Percentiles rank a stretch among this genome's conserved stretches.
Evolutionary conservation across 2,888 invertebrate species (phyloP).

Genomic region (Melanargia galathea): DNA sequence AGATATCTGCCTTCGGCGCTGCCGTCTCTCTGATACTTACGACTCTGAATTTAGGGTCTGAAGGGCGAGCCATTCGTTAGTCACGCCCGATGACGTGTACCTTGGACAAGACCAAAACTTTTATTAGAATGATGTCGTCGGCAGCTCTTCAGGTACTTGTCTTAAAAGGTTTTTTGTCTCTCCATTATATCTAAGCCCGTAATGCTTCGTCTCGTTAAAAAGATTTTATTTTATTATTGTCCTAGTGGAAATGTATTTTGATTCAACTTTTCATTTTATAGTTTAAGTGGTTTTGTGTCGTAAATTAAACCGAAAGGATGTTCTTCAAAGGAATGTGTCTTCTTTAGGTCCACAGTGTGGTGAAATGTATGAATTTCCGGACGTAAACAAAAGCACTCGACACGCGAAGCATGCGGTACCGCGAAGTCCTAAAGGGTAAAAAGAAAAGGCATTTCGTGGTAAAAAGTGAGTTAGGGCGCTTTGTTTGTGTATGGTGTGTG

Average conservation of each 20-base stretch:
- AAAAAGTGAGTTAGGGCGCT: constrained; percentile 77
- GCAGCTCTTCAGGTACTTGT: constrained; percentile 65
- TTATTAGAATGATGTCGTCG: constrained; percentile 76
- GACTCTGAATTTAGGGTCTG: constrained; percentile 82
- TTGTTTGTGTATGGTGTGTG: constrained; percentile 78
- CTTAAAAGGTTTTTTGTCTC: constrained; percentile 66
- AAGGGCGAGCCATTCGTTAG: constrained; percentile 83
- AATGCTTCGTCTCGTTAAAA: constrained; percentile 37
- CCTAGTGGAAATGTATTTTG: constrained; percentile 33
- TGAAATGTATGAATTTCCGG: constrained; percentile 75
- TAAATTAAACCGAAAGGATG: constrained; percentile 64
- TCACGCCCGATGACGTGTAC: constrained; percentile 82
- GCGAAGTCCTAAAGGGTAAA: constrained; percentile 74
- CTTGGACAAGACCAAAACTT: constrained; percentile 82
- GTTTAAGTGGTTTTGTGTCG: constrained; percentile 43
- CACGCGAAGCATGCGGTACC: constrained; percentile 71
- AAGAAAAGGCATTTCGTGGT: constrained; percentile 73
- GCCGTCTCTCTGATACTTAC: constrained; percentile 78
- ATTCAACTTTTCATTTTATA: constrained; percentile 37
- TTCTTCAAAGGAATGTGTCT: constrained; percentile 62
- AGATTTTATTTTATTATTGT: constrained; percentile 38
- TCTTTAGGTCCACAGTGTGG: constrained; percentile 68
- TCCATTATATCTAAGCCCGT: constrained; percentile 39
- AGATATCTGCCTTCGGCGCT: constrained; percentile 61
- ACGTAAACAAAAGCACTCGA: constrained; percentile 70